Evolutionary conservation across 2,797 vertebrate genomes (phyloP).

Genomic region (Phataginus tricuspis): DNA sequence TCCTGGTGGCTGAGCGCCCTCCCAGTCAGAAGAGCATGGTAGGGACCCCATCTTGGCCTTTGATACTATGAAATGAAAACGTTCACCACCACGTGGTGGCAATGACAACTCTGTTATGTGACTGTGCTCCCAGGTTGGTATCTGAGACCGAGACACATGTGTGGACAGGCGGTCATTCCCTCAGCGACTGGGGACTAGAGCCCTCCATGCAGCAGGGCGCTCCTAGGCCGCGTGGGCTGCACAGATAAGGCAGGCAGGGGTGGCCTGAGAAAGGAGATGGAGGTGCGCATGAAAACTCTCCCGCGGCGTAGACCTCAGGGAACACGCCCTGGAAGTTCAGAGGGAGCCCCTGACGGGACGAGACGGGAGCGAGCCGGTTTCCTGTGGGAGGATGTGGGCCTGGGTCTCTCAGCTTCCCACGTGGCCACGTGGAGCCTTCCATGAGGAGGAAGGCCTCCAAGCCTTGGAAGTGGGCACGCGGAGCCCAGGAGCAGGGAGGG

Average conservation of each 20-base stretch:
- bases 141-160: rapidly evolving
- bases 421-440: not conserved
- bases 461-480: not conserved
- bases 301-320: too few species aligned
- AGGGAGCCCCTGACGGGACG: not conserved
- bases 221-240: not conserved
- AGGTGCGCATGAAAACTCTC: rapidly evolving
- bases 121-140: not conserved
- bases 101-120: too few species aligned
- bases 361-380: too few species aligned
- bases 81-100: rapidly evolving
- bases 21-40: rapidly evolving
- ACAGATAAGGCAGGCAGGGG: rapidly evolving
- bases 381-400: rapidly evolving
- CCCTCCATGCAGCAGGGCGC: rapidly evolving
- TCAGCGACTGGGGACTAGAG: not conserved
- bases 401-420: not conserved
- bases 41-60: not conserved
- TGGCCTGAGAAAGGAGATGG: too few species aligned
- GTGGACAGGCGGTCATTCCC: not conserved
- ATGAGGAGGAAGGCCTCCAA: not conserved
- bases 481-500: not conserved
- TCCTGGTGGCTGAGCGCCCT: too few species aligned
- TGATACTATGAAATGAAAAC: not conserved
- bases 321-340: too few species aligned